A percentile compares a stretch with the other conserved stretches of the same genome.
Conservation (phyloP, 2,113 vertebrate genomes). For the Leptocoma aspasia region DNA sequence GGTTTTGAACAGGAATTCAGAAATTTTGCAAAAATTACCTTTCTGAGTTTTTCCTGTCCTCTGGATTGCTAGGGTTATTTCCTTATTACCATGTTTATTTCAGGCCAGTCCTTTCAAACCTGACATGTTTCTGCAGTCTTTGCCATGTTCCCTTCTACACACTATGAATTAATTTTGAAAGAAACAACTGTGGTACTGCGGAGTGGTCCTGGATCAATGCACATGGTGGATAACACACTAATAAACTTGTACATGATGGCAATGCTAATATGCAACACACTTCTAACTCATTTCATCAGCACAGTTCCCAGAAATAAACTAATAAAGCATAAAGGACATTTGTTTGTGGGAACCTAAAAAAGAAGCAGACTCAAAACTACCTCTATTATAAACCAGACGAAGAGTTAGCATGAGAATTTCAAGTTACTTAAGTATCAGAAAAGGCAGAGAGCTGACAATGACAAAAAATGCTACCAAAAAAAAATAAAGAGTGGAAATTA, state of each 20-base stretch:
- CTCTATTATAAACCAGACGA: background rate
- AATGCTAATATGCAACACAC: background rate
- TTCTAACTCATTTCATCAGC: background rate
- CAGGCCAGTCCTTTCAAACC: background rate
- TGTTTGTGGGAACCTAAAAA: background rate
- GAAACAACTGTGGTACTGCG: background rate
- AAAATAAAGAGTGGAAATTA: background rate
- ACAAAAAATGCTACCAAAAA: background rate
- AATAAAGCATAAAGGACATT: background rate
- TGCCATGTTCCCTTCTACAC: background rate
- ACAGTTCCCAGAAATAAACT: background rate
- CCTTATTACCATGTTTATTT: background rate
- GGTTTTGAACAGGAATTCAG: background rate
- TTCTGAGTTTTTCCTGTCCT: background rate
- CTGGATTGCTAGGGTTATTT: background rate
- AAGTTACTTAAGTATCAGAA: background rate
- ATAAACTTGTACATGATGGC: background rate
- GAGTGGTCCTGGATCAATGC: background rate
- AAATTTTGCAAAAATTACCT: background rate
- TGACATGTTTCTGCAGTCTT: background rate
- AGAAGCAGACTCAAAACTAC: background rate
- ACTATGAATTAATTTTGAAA: background rate
- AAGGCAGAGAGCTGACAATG: background rate
- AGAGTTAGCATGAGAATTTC: background rate
- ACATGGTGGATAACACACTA: background rate